A percentile compares a stretch with the other conserved stretches of the same genome.
Conservation (phyloP, 2,888 invertebrate species). For the Agrotis segetum region DNA sequence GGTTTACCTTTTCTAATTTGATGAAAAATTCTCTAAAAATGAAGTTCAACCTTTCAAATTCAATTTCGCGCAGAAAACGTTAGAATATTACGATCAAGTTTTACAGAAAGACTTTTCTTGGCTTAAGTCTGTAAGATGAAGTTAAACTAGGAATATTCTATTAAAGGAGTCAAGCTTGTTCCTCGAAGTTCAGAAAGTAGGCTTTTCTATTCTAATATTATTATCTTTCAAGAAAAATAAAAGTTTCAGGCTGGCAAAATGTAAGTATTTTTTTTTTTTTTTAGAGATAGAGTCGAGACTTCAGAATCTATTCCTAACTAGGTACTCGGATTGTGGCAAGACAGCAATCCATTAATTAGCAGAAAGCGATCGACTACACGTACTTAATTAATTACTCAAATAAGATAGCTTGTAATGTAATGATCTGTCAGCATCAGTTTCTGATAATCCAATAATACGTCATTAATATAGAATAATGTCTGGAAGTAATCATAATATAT, state of each 20-base stretch:
- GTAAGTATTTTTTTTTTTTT: conserved; percentile 12
- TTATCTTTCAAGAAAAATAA: conserved; percentile 32
- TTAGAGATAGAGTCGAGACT: not conserved
- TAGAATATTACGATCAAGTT: conserved; percentile 41
- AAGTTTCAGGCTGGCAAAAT: conserved; percentile 19
- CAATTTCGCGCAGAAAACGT: conserved; percentile 24
- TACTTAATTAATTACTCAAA: conserved; percentile 45
- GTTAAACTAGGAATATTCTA: conserved; percentile 62
- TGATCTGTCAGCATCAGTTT: conserved; percentile 27
- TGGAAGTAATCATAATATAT: conserved; percentile 1
- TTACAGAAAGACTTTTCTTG: conserved; percentile 36
- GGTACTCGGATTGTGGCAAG: conserved; percentile 10
- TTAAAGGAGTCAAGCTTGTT: conserved; percentile 59
- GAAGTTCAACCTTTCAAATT: conserved; percentile 30
- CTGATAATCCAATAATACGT: conserved; percentile 7
- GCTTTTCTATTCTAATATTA: conserved; percentile 43
- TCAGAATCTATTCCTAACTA: conserved; percentile 13
- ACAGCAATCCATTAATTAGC: conserved; percentile 46
- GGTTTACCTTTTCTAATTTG: conserved; percentile 32
- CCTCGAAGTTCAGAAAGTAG: conserved; percentile 54
- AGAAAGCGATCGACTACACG: conserved; percentile 10
- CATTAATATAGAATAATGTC: conserved; percentile 17
- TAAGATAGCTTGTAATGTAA: conserved; percentile 27
- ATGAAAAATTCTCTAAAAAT: conserved; percentile 38
- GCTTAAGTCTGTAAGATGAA: conserved; percentile 51